A percentile compares a stretch with the other conserved stretches of the same genome.
Evolutionary conservation across 2,797 vertebrate species (phyloP).

Genomic region (Pipistrellus kuhlii): DNA sequence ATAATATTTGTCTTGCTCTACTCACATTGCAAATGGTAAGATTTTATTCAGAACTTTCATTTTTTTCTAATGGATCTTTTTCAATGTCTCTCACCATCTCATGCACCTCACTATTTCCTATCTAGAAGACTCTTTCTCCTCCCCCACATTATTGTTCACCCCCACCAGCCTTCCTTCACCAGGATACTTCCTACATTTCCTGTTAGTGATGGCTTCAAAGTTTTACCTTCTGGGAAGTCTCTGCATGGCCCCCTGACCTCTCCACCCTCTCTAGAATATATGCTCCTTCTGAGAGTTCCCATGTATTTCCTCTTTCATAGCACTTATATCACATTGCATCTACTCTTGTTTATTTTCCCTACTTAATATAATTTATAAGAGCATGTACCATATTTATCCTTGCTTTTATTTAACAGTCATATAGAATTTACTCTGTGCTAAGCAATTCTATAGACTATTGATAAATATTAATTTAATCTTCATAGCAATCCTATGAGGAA

Average conservation of each 20-base stretch:
- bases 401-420: conserved; percentile 30
- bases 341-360: not conserved
- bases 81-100: not conserved
- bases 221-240: not conserved
- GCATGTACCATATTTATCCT: not conserved
- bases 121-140: not conserved
- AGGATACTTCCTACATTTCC: not conserved
- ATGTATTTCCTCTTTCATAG: not conserved
- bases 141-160: not conserved
- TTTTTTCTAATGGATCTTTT: not conserved
- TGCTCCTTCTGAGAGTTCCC: not conserved
- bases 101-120: not conserved
- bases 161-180: not conserved
- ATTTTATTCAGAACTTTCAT: not conserved
- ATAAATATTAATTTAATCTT: conserved; percentile 6
- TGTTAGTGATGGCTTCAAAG: not conserved
- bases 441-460: conserved; percentile 12
- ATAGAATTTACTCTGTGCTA: conserved; percentile 43
- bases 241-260: not conserved
- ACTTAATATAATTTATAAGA: not conserved
- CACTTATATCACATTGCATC: not conserved
- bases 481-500: not conserved
- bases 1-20: not conserved
- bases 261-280: not conserved
- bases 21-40: not conserved